Conservation (phyloP, 2,113 vertebrate species). For the Callorhinus ursinus region DNA sequence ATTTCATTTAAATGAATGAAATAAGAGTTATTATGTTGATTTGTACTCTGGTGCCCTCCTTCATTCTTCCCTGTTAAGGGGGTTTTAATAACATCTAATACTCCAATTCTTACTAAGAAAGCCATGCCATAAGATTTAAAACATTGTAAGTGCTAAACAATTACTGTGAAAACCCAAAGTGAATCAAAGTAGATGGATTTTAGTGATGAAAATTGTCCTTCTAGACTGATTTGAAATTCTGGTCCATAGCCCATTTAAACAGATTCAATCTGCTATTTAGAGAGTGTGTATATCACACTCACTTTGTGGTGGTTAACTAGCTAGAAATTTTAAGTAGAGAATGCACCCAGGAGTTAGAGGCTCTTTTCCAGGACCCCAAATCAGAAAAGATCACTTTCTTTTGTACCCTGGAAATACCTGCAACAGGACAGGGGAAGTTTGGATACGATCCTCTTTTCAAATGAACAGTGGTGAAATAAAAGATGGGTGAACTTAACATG, state of each 20-base stretch:
- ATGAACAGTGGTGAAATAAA: neutral
- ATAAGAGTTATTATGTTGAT: conserved; percentile 5
- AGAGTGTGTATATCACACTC: neutral
- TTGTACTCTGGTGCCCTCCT: neutral
- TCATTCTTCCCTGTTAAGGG: conserved; percentile 17
- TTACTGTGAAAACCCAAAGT: conserved; percentile 1
- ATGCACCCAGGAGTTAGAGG: neutral
- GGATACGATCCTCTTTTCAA: neutral
- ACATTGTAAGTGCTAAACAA: neutral
- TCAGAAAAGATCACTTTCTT: neutral
- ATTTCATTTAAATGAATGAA: conserved; percentile 28
- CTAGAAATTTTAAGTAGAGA: conserved; percentile 4
- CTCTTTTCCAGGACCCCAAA: neutral
- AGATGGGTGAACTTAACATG: neutral
- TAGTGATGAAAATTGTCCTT: conserved; percentile 37
- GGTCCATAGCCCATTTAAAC: neutral
- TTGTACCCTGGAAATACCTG: neutral
- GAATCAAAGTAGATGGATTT: conserved; percentile 31
- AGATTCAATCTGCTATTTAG: neutral
- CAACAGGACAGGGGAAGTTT: neutral
- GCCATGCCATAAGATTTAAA: conserved; percentile 20
- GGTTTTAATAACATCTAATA: neutral
- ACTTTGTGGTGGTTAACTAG: conserved; percentile 1
- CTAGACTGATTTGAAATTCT: conserved; percentile 42
- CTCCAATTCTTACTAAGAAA: conserved; percentile 27